A percentile compares a stretch with the other conserved stretches of the same genome.
Evolutionary conservation across 2,113 vertebrate species (phyloP).

Genomic region (Labrus mixtus): DNA sequence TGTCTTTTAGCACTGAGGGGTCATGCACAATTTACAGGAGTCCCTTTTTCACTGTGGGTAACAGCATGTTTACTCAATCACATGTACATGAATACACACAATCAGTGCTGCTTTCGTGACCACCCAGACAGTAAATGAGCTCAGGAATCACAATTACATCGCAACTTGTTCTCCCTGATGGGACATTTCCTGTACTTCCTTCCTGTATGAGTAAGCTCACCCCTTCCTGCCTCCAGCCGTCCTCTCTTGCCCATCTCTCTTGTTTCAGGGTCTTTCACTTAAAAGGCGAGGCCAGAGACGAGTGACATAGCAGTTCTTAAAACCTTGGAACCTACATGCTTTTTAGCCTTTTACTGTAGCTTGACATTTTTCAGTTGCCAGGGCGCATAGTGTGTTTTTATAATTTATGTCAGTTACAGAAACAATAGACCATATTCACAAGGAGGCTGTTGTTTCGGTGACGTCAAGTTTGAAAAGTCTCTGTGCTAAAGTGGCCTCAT

Average conservation of each 20-base stretch:
- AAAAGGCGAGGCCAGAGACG: neutral
- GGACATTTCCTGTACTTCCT: conserved; percentile 81
- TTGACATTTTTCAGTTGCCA: neutral
- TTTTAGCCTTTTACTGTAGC: neutral
- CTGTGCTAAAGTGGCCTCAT: no score
- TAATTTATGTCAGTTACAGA: neutral
- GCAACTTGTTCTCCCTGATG: conserved; percentile 74
- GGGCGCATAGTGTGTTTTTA: neutral
- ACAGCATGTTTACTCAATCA: conserved; percentile 29
- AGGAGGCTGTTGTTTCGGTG: no score
- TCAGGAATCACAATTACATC: conserved; percentile 69
- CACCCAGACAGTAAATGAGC: conserved; percentile 78
- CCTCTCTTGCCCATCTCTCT: conserved; percentile 16
- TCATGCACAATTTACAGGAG: conserved; percentile 10
- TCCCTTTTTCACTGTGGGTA: neutral
- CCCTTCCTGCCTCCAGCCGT: conserved; percentile 10
- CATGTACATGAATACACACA: conserved; percentile 27
- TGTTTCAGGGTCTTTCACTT: conserved; percentile 20
- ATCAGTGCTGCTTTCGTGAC: conserved; percentile 62
- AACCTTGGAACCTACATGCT: neutral
- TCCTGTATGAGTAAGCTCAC: conserved; percentile 67
- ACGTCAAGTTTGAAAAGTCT: no score
- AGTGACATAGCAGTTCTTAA: neutral
- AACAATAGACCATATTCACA: no score
- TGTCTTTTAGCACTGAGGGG: neutral